Evolutionary conservation across 1,140 invertebrate species (phyloP).

Genomic region (Rhyacophila brunnea): DNA sequence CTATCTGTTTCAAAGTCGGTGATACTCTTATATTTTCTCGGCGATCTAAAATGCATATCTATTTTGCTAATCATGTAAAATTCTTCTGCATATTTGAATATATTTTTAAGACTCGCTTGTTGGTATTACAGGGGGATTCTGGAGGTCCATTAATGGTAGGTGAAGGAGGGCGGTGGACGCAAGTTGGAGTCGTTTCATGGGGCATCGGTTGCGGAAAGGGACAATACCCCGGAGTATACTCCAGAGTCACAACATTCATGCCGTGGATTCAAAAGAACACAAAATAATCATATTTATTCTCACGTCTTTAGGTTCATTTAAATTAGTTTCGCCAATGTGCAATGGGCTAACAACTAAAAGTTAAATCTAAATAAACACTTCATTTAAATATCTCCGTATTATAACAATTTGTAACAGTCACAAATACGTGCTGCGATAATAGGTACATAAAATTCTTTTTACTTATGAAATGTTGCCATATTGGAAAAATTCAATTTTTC

Average conservation of each 20-base stretch:
- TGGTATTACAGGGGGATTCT: slow-evolving; percentile 76
- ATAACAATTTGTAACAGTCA: too few species aligned
- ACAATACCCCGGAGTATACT: slow-evolving; percentile 88
- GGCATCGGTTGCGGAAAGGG: slow-evolving; percentile 91
- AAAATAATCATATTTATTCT: slow-evolving; percentile 32
- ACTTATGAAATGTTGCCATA: background rate
- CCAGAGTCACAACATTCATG: slow-evolving; percentile 62
- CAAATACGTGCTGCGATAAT: too few species aligned
- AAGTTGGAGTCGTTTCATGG: slow-evolving; percentile 90
- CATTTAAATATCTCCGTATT: background rate
- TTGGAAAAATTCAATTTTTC: too few species aligned
- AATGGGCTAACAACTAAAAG: too few species aligned
- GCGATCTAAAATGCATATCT: too few species aligned
- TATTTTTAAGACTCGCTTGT: background rate
- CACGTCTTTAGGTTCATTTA: too few species aligned
- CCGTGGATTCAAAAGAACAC: slow-evolving; percentile 54
- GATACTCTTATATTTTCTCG: too few species aligned
- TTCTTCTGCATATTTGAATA: too few species aligned
- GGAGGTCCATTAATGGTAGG: slow-evolving; percentile 87
- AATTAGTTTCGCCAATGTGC: too few species aligned
- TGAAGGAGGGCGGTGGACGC: slow-evolving; percentile 71
- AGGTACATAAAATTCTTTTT: background rate
- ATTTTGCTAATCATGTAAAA: too few species aligned
- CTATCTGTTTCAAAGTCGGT: too few species aligned
- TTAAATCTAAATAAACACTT: background rate